Evolutionary conservation across 2,113 vertebrate genomes (phyloP).

Genomic region (Otis tarda): DNA sequence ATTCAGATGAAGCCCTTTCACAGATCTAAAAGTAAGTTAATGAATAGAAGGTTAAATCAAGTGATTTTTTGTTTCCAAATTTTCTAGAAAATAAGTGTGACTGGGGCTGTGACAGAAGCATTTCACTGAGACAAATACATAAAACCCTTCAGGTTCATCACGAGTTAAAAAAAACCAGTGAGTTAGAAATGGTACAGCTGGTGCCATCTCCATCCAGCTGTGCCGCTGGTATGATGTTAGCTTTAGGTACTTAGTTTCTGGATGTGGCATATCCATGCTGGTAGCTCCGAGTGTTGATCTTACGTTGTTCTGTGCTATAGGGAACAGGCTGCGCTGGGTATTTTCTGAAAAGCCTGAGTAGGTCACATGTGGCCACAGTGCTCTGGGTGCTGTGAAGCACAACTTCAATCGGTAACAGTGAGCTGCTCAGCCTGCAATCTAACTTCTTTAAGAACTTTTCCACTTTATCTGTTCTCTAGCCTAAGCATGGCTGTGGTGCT

Average conservation of each 20-base stretch:
- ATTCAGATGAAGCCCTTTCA: conserved; percentile 87
- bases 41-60: not conserved
- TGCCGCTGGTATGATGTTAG: not conserved
- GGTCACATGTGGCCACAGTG: not conserved
- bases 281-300: not conserved
- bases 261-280: not conserved
- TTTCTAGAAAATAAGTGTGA: not conserved
- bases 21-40: conserved; percentile 69
- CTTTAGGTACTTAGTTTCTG: not conserved
- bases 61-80: rapidly evolving
- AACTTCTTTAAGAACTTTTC: not conserved
- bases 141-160: not conserved
- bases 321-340: not conserved
- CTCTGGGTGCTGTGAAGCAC: not conserved
- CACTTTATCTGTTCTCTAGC: not conserved
- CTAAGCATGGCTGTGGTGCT: not conserved
- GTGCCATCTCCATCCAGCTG: not conserved
- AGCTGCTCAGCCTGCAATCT: not conserved
- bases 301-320: not conserved
- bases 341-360: not conserved
- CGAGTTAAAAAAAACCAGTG: not conserved
- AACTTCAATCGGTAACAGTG: not conserved
- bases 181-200: not conserved
- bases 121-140: not conserved
- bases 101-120: not conserved